Conservation (phyloP, 2,888 invertebrate genomes). For the Caenorhabditis wallacei region DNA sequence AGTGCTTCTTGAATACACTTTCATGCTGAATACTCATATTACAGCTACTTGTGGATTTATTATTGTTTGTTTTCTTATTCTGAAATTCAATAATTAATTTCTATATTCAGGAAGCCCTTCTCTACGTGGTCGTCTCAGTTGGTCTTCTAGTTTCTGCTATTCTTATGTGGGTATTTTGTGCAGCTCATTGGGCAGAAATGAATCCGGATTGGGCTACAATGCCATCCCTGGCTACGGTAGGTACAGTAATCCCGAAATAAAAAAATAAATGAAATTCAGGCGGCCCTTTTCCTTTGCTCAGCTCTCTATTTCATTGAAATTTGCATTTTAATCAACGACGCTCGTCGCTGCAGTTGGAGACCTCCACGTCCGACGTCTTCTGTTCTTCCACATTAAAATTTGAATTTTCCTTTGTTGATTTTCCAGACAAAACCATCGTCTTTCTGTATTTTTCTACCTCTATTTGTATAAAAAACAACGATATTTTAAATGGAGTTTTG, state of each 20-base stretch:
- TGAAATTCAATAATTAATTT: background rate
- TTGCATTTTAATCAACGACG: conserved; percentile 64
- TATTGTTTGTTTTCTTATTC: conserved; percentile 65
- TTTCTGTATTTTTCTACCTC: conserved; percentile 18
- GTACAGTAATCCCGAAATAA: conserved; percentile 13
- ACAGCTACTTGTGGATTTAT: conserved; percentile 71
- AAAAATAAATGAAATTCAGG: conserved; percentile 43
- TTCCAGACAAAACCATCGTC: background rate
- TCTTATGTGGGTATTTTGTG: conserved; percentile 74
- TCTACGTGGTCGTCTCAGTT: conserved; percentile 68
- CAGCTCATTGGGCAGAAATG: conserved; percentile 75
- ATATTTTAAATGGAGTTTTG: conserved; percentile 1
- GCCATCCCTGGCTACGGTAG: conserved; percentile 75
- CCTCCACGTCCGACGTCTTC: conserved; percentile 52
- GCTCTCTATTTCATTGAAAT: conserved; percentile 68
- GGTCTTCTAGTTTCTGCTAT: conserved; percentile 72
- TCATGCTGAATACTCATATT: conserved; percentile 75
- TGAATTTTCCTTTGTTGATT: too few species aligned
- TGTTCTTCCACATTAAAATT: conserved; percentile 45
- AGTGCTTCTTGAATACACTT: conserved; percentile 74
- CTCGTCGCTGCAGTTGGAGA: conserved; percentile 68
- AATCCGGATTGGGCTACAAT: conserved; percentile 78
- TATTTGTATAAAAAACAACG: background rate
- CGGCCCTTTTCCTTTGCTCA: conserved; percentile 64
- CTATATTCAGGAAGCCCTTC: conserved; percentile 64